Evolutionary conservation across 2,888 invertebrate species (phyloP), one percentile per base, ranked within the genome.

Genomic region (Ectemnius lituratus): DNA sequence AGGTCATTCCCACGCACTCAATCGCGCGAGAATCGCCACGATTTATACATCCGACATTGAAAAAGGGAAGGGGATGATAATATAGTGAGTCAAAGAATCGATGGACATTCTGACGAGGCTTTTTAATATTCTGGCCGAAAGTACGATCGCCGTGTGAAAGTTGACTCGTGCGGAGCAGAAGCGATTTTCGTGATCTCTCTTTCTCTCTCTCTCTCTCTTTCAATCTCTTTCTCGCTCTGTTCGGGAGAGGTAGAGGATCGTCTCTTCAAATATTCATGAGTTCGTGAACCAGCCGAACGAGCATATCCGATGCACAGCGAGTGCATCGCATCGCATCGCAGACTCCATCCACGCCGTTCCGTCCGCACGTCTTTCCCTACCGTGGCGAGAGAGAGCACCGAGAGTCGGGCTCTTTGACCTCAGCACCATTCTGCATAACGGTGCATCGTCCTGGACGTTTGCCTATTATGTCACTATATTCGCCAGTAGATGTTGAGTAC

Each of bases 341-440:
- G 71, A 69, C 80, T 81, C 78, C 68, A 23, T 23, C 23, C 23
- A 23, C 23, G 23, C 23, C 23, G 23, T 23, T 23, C 23, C 23
- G 68, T 62, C 74, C 69, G 37, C 37, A 37, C 74, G 73, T 73
- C 74, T 72, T 70, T 71, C 47, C 82, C 75, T 59, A 62, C 64
- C 76, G 71, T 64, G 75, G 68, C 81, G 78, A 11, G 37, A 11
- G 37, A 37, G 37, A 37, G 37, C 37, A 11, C 37, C 8, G 37
- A 37, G 37, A 37, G 37, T 37, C 37, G 37, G 37, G 79, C 84
- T 75, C 84, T 84, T 81, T 84, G 84, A 84, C 84, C 84, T 81
- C 81, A 80, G 84, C 83, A 82, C 82, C 84, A 87, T 85, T 88
- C 87, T 86, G 86, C 88, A 83, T 88, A 88, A 88, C 88, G 88